Percentiles rank a stretch among this genome's conserved stretches.
Conservation (phyloP, 1,140 invertebrate species). For the Calycopis cecrops region DNA sequence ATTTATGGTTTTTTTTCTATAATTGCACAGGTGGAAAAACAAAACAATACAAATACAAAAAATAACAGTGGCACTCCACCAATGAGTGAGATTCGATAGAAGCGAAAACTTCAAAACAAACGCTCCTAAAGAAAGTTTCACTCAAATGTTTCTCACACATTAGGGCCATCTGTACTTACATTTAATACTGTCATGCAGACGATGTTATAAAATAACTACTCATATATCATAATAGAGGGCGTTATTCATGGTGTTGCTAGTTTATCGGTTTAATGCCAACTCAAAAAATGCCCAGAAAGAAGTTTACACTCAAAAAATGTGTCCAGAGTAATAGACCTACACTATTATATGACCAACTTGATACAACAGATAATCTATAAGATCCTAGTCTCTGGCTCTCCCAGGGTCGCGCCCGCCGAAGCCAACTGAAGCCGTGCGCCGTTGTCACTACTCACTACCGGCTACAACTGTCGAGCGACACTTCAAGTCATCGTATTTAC, state of each 20-base stretch:
- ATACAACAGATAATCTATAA: constrained; percentile 42
- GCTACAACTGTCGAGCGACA: constrained; percentile 68
- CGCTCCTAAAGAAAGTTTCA: no score
- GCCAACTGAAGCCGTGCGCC: constrained; percentile 67
- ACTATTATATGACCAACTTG: constrained; percentile 14
- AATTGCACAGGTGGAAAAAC: no score
- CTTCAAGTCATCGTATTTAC: constrained; percentile 54
- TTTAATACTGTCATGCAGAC: no score
- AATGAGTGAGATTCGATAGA: no score
- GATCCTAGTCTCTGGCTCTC: constrained; percentile 34
- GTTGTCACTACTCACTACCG: constrained; percentile 68
- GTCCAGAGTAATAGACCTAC: neutral
- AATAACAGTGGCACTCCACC: no score
- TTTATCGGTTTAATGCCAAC: neutral
- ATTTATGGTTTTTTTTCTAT: no score
- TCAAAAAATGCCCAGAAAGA: neutral
- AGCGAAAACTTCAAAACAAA: no score
- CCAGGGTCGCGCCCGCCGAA: constrained; percentile 47
- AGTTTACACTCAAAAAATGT: no score
- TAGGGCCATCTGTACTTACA: no score
- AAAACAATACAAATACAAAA: no score
- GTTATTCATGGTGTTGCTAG: neutral
- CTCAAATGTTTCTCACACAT: no score
- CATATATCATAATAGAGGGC: neutral
- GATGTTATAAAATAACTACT: no score